Evolutionary conservation across 2,888 invertebrate genomes (phyloP).

Genomic region (Drosophila pseudotalamancana): DNA sequence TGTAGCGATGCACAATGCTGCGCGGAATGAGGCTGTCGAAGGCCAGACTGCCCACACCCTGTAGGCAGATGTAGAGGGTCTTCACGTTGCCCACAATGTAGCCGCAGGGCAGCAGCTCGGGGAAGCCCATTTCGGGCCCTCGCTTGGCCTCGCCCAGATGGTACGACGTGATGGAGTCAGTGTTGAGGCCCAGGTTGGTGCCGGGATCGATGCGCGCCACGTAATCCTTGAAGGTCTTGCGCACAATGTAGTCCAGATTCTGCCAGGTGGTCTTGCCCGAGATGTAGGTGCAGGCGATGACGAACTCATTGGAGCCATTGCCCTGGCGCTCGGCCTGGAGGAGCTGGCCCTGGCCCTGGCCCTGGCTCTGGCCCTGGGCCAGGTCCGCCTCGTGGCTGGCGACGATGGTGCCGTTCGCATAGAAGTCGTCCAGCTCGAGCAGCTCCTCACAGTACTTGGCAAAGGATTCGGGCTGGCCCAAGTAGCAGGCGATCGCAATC

Average conservation of each 20-base stretch:
- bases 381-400: conserved; percentile 83
- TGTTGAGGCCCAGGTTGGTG: conserved; percentile 92
- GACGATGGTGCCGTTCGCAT: conserved; percentile 85
- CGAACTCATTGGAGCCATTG: conserved; percentile 89
- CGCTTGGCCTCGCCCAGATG: conserved; percentile 95
- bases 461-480: conserved; percentile 93
- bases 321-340: conserved; percentile 83
- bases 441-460: conserved; percentile 88
- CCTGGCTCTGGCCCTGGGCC: conserved; percentile 54
- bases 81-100: conserved; percentile 95
- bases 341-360: conserved; percentile 84
- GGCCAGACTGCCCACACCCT: conserved; percentile 93
- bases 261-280: conserved; percentile 98
- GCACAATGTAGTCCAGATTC: conserved; percentile 94
- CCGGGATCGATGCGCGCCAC: conserved; percentile 96
- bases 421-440: conserved; percentile 88
- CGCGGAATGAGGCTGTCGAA: conserved; percentile 98
- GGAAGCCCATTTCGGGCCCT: conserved; percentile 91
- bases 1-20: conserved; percentile 96
- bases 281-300: conserved; percentile 95
- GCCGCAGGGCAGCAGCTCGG: conserved; percentile 96
- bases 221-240: conserved; percentile 97
- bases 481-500: conserved; percentile 93
- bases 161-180: conserved; percentile 96
- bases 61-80: conserved; percentile 94